Percentiles rank a stretch among this genome's conserved stretches.
Evolutionary conservation across 2,797 vertebrate genomes (phyloP).

Genomic region (Amniataba percoides): DNA sequence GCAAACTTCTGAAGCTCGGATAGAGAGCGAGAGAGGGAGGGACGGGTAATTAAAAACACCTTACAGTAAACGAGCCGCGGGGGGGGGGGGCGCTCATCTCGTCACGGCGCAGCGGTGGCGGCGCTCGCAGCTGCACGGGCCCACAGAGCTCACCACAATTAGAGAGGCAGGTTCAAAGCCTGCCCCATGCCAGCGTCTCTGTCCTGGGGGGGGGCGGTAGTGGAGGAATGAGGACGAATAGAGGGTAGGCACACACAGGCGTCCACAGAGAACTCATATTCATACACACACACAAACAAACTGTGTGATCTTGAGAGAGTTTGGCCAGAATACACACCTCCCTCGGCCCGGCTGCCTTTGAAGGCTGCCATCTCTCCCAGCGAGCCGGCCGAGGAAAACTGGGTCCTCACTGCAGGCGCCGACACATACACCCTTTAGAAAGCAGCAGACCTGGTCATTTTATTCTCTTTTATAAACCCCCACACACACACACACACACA

Average conservation of each 20-base stretch:
- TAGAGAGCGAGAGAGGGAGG: slow-evolving; percentile 19
- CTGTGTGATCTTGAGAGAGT: slow-evolving; percentile 67
- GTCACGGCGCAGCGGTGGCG: slow-evolving; percentile 32
- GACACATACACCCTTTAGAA: slow-evolving; percentile 12
- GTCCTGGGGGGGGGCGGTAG: slow-evolving; percentile 47
- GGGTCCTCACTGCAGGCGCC: slow-evolving; percentile 53
- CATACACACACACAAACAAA: slow-evolving; percentile 57
- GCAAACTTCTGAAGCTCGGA: slow-evolving; percentile 50
- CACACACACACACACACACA: neutral
- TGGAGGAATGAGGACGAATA: slow-evolving; percentile 51
- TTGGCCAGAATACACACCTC: slow-evolving; percentile 49
- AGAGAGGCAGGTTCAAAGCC: slow-evolving; percentile 75
- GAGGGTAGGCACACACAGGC: slow-evolving; percentile 43
- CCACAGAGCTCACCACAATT: slow-evolving; percentile 56
- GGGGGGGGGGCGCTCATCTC: slow-evolving; percentile 38
- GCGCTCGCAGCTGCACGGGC: slow-evolving; percentile 51
- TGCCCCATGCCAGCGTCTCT: slow-evolving; percentile 50
- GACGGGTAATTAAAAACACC: slow-evolving; percentile 74
- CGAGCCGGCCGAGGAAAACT: slow-evolving; percentile 44
- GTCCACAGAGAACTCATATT: slow-evolving; percentile 49
- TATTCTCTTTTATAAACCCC: neutral
- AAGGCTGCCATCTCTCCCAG: slow-evolving; percentile 47
- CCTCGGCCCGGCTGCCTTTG: slow-evolving; percentile 55
- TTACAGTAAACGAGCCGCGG: slow-evolving; percentile 55
- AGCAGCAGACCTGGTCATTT: slow-evolving; percentile 43